phyloP scores from a whole-genome alignment of 2,113 vertebrate genomes.

The Erythrolamprus reginae region DNA sequence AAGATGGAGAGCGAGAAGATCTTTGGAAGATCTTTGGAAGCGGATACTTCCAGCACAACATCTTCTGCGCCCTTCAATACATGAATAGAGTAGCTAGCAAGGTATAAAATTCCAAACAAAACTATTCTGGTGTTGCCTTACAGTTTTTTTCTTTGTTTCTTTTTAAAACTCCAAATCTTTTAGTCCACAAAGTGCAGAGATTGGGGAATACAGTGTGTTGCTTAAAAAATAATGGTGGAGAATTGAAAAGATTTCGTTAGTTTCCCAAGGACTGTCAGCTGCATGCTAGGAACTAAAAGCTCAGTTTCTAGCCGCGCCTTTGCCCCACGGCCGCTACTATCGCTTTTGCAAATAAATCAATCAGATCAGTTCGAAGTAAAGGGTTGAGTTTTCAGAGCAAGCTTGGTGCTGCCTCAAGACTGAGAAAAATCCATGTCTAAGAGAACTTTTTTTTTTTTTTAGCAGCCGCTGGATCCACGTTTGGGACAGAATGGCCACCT shows the following conservation, averaged over 20 bases:
- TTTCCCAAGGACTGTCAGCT: neutral
- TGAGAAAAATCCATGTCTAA: neutral
- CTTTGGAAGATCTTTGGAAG: neutral
- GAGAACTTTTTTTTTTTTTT: neutral
- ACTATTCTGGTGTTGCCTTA: neutral
- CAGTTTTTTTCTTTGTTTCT: neutral
- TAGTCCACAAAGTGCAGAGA: neutral
- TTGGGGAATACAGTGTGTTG: neutral
- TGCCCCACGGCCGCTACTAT: neutral
- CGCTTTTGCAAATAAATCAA: neutral
- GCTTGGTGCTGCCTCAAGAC: neutral
- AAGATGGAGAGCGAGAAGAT: neutral
- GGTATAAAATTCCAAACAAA: neutral
- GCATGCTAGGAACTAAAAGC: neutral
- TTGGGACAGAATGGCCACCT: neutral
- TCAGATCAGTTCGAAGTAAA: neutral
- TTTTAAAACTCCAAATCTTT: neutral
- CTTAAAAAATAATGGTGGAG: neutral
- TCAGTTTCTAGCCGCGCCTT: neutral
- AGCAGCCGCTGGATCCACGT: neutral
- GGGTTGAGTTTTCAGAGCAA: neutral
- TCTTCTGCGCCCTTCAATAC: neutral
- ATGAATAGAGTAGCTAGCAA: neutral
- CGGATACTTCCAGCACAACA: neutral
- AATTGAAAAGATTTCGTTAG: neutral